A percentile compares a stretch with the other conserved stretches of the same genome.
phyloP scores from a whole-genome alignment of 2,888 invertebrate genomes.

The Epistrophella euchroma region DNA sequence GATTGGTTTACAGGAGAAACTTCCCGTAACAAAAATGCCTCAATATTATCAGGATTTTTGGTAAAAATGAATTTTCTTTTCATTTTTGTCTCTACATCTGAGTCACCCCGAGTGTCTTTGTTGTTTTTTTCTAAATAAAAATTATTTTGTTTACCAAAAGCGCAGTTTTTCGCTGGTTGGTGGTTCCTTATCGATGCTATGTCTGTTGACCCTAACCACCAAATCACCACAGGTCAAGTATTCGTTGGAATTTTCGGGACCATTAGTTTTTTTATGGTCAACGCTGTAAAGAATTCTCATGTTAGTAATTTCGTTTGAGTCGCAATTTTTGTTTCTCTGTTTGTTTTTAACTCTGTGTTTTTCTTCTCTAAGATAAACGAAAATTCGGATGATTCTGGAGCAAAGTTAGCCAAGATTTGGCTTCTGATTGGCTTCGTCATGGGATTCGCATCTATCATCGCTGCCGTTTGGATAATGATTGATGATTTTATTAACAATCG shows the following conservation, averaged over 20 bases:
- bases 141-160: constrained; percentile 38
- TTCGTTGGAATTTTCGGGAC: constrained; percentile 98
- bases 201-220: constrained; percentile 88
- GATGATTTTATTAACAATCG: constrained; percentile 91
- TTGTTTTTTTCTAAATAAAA: constrained; percentile 38
- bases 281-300: constrained; percentile 97
- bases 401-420: constrained; percentile 96
- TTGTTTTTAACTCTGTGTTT: constrained; percentile 25
- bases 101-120: constrained; percentile 50
- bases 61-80: constrained; percentile 85
- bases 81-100: constrained; percentile 53
- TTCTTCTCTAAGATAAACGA: constrained; percentile 78
- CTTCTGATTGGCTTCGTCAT: constrained; percentile 98
- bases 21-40: constrained; percentile 93
- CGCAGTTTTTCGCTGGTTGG: constrained; percentile 97
- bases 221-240: constrained; percentile 91
- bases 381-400: constrained; percentile 86
- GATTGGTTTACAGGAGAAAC: constrained; percentile 93
- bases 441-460: constrained; percentile 97
- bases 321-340: background rate
- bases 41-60: constrained; percentile 93
- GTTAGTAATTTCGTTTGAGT: constrained; percentile 81
- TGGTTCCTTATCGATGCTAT: constrained; percentile 99
- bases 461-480: constrained; percentile 98
- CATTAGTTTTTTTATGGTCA: constrained; percentile 97